phyloP scores from a whole-genome alignment of 2,888 invertebrate genomes.

The Drosophila nigritarsus region DNA sequence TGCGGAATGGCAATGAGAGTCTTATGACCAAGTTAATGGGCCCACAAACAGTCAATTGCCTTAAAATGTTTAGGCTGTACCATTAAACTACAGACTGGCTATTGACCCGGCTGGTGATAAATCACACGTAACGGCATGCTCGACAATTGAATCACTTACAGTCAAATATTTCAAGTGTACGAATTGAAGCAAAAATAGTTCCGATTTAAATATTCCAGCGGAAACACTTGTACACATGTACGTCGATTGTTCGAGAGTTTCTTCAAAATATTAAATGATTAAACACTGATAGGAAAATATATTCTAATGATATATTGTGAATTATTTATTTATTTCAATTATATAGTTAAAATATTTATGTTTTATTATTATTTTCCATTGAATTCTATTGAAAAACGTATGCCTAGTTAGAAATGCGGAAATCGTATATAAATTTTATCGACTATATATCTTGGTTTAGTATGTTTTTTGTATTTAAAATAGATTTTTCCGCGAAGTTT shows the following conservation, averaged over 20 bases:
- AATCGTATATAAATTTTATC: too few species aligned
- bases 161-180: conserved; percentile 2
- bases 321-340: background rate
- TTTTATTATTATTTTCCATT: background rate
- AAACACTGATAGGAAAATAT: background rate
- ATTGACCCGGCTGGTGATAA: conserved; percentile 58
- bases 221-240: background rate
- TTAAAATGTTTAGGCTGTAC: conserved; percentile 68
- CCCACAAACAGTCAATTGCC: conserved; percentile 42
- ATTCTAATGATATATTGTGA: background rate
- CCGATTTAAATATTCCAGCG: background rate
- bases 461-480: background rate
- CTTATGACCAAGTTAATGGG: conserved; percentile 64
- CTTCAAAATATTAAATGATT: background rate
- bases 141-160: conserved; percentile 6
- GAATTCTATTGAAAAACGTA: background rate
- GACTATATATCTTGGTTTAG: background rate
- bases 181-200: background rate
- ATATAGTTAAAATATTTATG: background rate
- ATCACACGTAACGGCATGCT: conserved; percentile 8
- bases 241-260: background rate
- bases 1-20: conserved; percentile 35
- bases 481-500: conserved; percentile 46
- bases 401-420: background rate
- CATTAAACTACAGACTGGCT: conserved; percentile 64